Conservation (phyloP, 2,113 vertebrate species). For the Anarrhichthys ocellatus region DNA sequence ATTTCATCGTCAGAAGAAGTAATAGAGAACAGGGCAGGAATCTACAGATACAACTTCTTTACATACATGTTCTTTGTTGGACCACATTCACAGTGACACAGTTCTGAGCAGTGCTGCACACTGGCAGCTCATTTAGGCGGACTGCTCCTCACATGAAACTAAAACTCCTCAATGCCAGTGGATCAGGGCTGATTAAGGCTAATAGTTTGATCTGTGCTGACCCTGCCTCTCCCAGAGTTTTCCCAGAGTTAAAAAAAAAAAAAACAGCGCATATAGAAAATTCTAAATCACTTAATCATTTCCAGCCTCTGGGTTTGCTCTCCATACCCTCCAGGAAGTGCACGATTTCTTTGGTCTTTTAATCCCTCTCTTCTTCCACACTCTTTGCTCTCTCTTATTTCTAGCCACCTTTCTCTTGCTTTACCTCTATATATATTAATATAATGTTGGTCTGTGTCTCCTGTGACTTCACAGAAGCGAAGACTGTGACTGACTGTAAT, state of each 20-base stretch:
- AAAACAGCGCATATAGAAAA: slow-evolving; percentile 56
- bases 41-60: neutral
- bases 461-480: slow-evolving; percentile 16
- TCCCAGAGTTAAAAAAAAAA: slow-evolving; percentile 16
- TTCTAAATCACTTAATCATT: slow-evolving; percentile 71
- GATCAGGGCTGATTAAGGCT: slow-evolving; percentile 59
- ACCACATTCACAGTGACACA: slow-evolving; percentile 19
- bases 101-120: slow-evolving; percentile 13
- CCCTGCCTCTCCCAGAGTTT: slow-evolving; percentile 49
- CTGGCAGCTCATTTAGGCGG: slow-evolving; percentile 34
- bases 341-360: neutral
- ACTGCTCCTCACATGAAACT: slow-evolving; percentile 51
- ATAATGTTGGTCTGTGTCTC: slow-evolving; percentile 5
- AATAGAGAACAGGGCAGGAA: neutral
- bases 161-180: slow-evolving; percentile 48
- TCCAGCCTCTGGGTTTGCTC: slow-evolving; percentile 53
- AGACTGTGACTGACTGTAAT: slow-evolving; percentile 48
- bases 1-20: neutral
- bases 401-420: neutral
- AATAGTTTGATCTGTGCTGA: slow-evolving; percentile 56
- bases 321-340: slow-evolving; percentile 31
- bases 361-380: slow-evolving; percentile 13
- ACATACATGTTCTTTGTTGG: neutral
- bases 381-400: neutral
- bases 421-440: slow-evolving; percentile 26